These are phyloP conservation scores for Caenorhabditis afra DNA, from an alignment of 2,888 invertebrate genomes.

Conservation along the genomic window DNA sequence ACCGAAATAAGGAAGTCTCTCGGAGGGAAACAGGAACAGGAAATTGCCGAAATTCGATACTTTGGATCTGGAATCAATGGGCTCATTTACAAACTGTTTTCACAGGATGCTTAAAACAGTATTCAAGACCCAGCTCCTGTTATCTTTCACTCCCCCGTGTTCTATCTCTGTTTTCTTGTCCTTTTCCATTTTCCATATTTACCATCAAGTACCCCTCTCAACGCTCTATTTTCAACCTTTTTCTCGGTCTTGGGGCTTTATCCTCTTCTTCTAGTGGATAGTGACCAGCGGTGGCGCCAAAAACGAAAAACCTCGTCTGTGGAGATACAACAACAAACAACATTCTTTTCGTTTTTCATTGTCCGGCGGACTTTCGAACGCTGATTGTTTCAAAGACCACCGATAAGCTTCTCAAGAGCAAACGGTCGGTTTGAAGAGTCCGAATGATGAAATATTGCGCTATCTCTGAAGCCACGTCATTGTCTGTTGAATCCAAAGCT, in stretches of 20 bases:
- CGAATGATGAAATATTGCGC: slow-evolving; percentile 4
- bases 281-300: slow-evolving; percentile 26
- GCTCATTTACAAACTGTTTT: slow-evolving; percentile 12
- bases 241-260: background rate
- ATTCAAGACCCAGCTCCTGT: background rate
- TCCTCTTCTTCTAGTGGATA: slow-evolving; percentile 10
- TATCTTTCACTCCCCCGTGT: background rate
- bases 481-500: background rate
- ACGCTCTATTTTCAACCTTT: slow-evolving; percentile 16
- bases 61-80: slow-evolving; percentile 21
- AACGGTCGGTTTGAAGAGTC: background rate
- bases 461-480: too few species aligned
- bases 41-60: slow-evolving; percentile 34
- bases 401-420: background rate
- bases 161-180: background rate
- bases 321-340: slow-evolving; percentile 34
- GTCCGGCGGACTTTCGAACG: background rate
- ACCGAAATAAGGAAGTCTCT: slow-evolving; percentile 43
- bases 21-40: slow-evolving; percentile 39
- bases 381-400: slow-evolving; percentile 13
- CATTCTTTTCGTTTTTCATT: slow-evolving; percentile 23
- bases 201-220: slow-evolving; percentile 9
- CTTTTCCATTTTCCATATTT: slow-evolving; percentile 11
- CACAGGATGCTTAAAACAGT: background rate
- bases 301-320: slow-evolving; percentile 36